These are phyloP conservation scores for Leptinotarsa undecemlineata DNA, from an alignment of 1,140 invertebrate genomes.

Conservation along the genomic window DNA sequence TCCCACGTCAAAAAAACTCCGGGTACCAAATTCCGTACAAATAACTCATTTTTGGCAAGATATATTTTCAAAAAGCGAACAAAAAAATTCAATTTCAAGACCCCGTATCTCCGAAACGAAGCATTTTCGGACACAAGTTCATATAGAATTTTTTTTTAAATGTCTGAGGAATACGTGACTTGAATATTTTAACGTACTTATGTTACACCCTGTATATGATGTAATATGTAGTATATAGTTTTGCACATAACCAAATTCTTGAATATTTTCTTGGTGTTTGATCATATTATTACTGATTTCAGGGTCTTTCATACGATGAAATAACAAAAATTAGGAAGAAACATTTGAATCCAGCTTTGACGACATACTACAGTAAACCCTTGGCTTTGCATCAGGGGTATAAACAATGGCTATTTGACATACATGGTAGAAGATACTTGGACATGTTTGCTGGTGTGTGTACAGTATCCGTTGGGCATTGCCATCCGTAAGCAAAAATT, in stretches of 20 bases:
- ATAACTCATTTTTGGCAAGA: too few species aligned
- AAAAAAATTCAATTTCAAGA: too few species aligned
- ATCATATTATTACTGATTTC: slow-evolving; percentile 8
- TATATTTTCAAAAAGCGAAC: too few species aligned
- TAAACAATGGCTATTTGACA: slow-evolving; percentile 92
- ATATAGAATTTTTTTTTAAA: too few species aligned
- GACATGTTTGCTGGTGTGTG: slow-evolving; percentile 97
- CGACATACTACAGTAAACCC: slow-evolving; percentile 81
- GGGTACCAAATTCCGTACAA: too few species aligned
- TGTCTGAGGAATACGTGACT: too few species aligned
- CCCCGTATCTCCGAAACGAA: too few species aligned
- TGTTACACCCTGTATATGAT: too few species aligned
- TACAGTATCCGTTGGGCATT: slow-evolving; percentile 96
- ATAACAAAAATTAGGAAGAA: slow-evolving; percentile 62
- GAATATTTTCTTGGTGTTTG: neutral
- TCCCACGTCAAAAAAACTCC: too few species aligned
- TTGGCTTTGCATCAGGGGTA: slow-evolving; percentile 83
- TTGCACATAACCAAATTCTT: slow-evolving; percentile 7
- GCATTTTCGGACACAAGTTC: too few species aligned
- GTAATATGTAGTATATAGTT: slow-evolving; percentile 5
- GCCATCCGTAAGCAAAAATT: slow-evolving; percentile 82
- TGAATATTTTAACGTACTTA: too few species aligned
- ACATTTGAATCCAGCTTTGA: slow-evolving; percentile 73
- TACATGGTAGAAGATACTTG: slow-evolving; percentile 83
- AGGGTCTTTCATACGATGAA: slow-evolving; percentile 65